Evolutionary conservation across 2,113 vertebrate genomes (phyloP).

Genomic region (Aphyosemion australe): DNA sequence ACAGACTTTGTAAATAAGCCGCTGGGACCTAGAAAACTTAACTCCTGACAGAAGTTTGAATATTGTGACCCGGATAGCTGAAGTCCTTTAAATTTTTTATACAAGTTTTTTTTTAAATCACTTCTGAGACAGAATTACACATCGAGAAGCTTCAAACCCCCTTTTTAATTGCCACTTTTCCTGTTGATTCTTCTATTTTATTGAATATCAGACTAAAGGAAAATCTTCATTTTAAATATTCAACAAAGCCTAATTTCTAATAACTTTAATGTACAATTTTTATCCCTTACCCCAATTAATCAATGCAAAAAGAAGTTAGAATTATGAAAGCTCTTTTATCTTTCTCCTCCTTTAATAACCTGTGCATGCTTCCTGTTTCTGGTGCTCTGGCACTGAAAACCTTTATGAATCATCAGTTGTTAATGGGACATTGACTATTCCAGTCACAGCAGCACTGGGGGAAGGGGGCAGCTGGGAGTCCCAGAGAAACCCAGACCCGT

Average conservation of each 20-base stretch:
- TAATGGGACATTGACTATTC: slow-evolving; percentile 83
- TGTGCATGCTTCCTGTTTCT: slow-evolving; percentile 64
- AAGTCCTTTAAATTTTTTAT: slow-evolving; percentile 33
- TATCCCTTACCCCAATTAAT: neutral
- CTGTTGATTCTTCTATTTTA: slow-evolving; percentile 25
- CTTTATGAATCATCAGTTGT: slow-evolving; percentile 79
- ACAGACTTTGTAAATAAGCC: slow-evolving; percentile 36
- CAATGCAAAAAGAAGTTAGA: slow-evolving; percentile 6
- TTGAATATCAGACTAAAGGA: slow-evolving; percentile 17
- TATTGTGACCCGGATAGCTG: slow-evolving; percentile 42
- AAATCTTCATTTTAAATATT: too few species aligned
- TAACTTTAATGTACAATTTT: neutral
- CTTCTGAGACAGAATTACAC: slow-evolving; percentile 25
- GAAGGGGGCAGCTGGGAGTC: slow-evolving; percentile 69
- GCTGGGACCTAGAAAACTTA: slow-evolving; percentile 25
- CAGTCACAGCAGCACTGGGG: slow-evolving; percentile 67
- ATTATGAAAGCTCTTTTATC: neutral
- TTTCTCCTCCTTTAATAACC: slow-evolving; percentile 17
- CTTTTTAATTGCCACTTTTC: slow-evolving; percentile 32
- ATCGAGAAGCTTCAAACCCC: slow-evolving; percentile 28
- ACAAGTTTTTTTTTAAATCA: neutral
- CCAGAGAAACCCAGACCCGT: slow-evolving; percentile 67
- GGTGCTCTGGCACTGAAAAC: slow-evolving; percentile 35
- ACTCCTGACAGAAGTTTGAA: slow-evolving; percentile 17
- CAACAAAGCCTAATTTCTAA: slow-evolving; percentile 6